phyloP scores from a whole-genome alignment of 2,888 invertebrate genomes.

The Malthinus flaveolus region DNA sequence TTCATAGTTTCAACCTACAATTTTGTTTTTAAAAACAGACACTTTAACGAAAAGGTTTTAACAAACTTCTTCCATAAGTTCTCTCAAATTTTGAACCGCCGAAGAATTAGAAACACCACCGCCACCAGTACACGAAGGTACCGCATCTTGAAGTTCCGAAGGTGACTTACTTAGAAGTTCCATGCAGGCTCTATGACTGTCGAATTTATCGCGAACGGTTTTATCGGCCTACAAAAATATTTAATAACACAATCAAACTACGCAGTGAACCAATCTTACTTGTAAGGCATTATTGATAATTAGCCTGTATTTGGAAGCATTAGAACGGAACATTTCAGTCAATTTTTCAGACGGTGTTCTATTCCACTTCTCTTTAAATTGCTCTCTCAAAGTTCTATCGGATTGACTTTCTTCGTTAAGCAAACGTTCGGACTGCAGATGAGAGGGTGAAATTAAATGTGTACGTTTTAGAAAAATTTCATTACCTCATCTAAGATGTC shows the following conservation, averaged over 20 bases:
- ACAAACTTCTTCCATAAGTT: conserved; percentile 75
- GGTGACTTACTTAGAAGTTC: conserved; percentile 78
- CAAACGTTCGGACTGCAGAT: conserved; percentile 67
- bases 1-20: conserved; percentile 78
- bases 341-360: conserved; percentile 85
- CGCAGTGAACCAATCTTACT: conserved; percentile 28
- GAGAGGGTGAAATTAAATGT: conserved; percentile 39
- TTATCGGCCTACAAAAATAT: conserved; percentile 63
- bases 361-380: conserved; percentile 93
- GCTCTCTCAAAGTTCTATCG: conserved; percentile 82
- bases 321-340: conserved; percentile 85
- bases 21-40: conserved; percentile 5
- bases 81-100: conserved; percentile 68
- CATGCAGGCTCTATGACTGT: conserved; percentile 76
- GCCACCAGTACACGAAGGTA: conserved; percentile 68
- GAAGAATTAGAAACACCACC: conserved; percentile 59
- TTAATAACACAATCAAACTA: conserved; percentile 3
- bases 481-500: conserved; percentile 91
- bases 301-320: conserved; percentile 89
- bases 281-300: conserved; percentile 89
- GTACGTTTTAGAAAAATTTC: conserved; percentile 19
- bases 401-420: conserved; percentile 90
- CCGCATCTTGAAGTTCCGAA: conserved; percentile 67
- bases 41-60: neutral
- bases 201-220: conserved; percentile 86